Conservation (phyloP, 2,797 vertebrate species). For the Catharus ustulatus region DNA sequence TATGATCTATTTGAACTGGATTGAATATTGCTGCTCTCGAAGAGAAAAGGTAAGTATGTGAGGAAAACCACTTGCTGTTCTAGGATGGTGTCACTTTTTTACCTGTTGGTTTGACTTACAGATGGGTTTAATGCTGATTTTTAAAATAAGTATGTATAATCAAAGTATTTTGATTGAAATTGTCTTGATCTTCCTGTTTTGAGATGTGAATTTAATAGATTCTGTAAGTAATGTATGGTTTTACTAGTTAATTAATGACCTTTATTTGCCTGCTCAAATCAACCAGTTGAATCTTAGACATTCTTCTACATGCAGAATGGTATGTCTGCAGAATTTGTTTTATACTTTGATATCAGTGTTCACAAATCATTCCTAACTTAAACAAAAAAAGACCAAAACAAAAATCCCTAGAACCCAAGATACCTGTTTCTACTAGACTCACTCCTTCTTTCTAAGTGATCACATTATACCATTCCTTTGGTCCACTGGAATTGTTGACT, state of each 20-base stretch:
- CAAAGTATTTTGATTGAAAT: not conserved
- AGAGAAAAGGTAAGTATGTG: slow-evolving; percentile 84
- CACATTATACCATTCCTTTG: not conserved
- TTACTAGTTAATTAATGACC: not conserved
- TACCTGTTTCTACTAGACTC: not conserved
- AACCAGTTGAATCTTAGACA: not conserved
- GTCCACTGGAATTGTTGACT: not conserved
- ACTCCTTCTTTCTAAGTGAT: not conserved
- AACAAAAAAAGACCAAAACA: not conserved
- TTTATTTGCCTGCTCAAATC: not conserved
- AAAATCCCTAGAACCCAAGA: not conserved
- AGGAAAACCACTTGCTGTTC: not conserved
- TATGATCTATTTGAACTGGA: slow-evolving; percentile 93
- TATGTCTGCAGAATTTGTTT: not conserved
- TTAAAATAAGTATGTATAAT: not conserved
- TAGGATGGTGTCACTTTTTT: not conserved
- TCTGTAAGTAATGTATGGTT: not conserved
- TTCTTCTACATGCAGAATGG: not conserved
- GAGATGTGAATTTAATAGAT: not conserved
- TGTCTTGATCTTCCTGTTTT: not conserved
- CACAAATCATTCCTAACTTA: not conserved
- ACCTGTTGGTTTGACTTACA: not conserved
- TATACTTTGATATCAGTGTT: not conserved
- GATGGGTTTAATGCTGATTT: not conserved
- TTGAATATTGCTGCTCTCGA: slow-evolving; percentile 94